Conservation (phyloP, 1,140 invertebrate genomes). For the Nomia melanderi region DNA sequence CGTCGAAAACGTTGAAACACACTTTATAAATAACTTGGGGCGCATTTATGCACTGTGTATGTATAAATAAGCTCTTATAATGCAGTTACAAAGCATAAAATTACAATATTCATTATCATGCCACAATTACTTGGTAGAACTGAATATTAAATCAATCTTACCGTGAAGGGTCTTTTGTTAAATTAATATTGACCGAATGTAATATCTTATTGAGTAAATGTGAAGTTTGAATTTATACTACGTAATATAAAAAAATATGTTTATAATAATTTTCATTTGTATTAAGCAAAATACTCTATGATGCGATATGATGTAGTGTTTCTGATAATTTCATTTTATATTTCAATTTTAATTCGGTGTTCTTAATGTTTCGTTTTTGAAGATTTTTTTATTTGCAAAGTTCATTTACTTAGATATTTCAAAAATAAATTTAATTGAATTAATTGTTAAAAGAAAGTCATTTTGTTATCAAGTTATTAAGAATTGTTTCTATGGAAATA, state of each 20-base stretch:
- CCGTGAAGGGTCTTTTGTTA: not conserved
- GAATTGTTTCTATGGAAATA: too few species aligned
- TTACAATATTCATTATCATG: constrained; percentile 8
- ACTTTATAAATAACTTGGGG: constrained; percentile 35
- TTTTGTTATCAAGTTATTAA: too few species aligned
- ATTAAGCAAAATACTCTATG: too few species aligned
- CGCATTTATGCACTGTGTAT: constrained; percentile 24
- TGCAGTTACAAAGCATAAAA: constrained; percentile 12
- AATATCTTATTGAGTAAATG: too few species aligned
- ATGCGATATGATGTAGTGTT: too few species aligned
- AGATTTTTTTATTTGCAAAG: too few species aligned
- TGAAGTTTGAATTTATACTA: not conserved
- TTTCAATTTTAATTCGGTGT: too few species aligned
- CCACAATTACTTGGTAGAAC: not conserved
- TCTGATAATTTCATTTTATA: too few species aligned
- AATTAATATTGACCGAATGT: not conserved
- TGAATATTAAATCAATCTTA: not conserved
- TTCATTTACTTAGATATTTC: too few species aligned
- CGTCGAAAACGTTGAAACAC: constrained; percentile 17
- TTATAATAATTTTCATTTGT: not conserved
- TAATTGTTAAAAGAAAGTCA: too few species aligned
- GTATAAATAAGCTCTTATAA: constrained; percentile 19
- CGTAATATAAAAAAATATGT: not conserved
- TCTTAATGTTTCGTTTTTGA: too few species aligned
- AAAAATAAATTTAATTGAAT: too few species aligned